Evolutionary conservation across 2,113 vertebrate genomes (phyloP), one percentile per base, ranked within the genome.

Genomic region (Peromyscus leucopus): DNA sequence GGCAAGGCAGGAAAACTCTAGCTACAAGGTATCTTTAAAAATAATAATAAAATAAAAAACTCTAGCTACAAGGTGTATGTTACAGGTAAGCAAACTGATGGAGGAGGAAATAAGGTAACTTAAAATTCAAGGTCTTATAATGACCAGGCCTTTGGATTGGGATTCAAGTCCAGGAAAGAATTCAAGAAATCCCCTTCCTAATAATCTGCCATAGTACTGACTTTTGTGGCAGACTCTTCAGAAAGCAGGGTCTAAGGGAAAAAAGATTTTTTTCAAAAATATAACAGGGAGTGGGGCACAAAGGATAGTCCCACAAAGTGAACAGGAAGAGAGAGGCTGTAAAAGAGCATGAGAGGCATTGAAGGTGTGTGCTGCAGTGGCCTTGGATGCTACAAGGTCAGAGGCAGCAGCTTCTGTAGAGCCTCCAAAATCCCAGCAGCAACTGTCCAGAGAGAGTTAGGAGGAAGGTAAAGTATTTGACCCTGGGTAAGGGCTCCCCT

Each of bases 211-310:
- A 12, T 21, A 36, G 7, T 2, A 9, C 59, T 51, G 42, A 39
- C 48, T 85, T 72, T 48, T 15, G 61, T 76, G 69, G 33, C 7
- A 31, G 7, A 24, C 33, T 85, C 51, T 88, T 80, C 69, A 42
- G 55, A 89, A 90, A 92, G 51, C 5, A 90, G 42, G 84, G 61
- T 90, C 42, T 85, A 87, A 87, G 48, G 36, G 11, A 76, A 95
- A 16, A 3, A 10, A 51, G 19, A 31, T n/a, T 10, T 13, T 84
- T 57, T 46, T 78, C 12, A 4, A 84, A 59, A 69, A 16, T n/a
- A 4, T 39, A 17, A 48, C 28, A 28, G 4, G 15, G 36, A 33
- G 24, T 12, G 16, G 36, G 33, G 2, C 26, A 19, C 31, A 19
- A 42, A 17, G 48, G 2, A 19, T 83, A 63, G 79, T 63, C 12